These are phyloP conservation scores for Phalacrocorax pelagicus DNA, from an alignment of 2,113 vertebrate species.

Conservation along the genomic window DNA sequence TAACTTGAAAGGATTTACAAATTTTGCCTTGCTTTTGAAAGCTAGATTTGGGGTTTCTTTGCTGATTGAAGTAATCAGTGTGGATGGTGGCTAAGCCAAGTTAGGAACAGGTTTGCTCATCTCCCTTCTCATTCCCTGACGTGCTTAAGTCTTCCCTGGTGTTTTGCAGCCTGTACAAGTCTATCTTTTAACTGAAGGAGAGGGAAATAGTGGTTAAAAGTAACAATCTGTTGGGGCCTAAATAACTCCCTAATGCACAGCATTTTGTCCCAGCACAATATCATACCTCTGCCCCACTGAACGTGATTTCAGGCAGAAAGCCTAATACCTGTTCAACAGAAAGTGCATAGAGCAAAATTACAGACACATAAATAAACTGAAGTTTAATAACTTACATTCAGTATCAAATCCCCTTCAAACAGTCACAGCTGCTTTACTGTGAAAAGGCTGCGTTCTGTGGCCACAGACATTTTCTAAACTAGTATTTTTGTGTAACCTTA, in stretches of 20 bases:
- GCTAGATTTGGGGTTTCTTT: background rate
- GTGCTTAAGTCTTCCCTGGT: background rate
- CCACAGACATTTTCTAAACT: background rate
- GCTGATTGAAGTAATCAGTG: background rate
- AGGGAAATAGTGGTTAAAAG: background rate
- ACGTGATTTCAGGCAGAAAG: background rate
- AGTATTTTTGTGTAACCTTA: background rate
- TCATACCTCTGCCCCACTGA: background rate
- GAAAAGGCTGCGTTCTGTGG: background rate
- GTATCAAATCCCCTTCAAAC: background rate
- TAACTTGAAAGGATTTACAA: background rate
- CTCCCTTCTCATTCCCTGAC: background rate
- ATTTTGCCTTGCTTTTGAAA: conserved; percentile 2
- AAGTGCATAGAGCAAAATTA: background rate
- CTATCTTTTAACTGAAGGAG: background rate
- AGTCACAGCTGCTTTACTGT: rapidly evolving
- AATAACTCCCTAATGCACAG: background rate
- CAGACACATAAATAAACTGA: background rate
- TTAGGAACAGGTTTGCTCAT: background rate
- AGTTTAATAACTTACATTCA: background rate
- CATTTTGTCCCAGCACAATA: background rate
- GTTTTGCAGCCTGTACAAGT: background rate
- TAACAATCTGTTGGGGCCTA: background rate
- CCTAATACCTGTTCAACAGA: background rate
- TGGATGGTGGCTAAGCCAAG: background rate